Conservation (phyloP, 2,797 vertebrate genomes). For the Erpetoichthys calabaricus region DNA sequence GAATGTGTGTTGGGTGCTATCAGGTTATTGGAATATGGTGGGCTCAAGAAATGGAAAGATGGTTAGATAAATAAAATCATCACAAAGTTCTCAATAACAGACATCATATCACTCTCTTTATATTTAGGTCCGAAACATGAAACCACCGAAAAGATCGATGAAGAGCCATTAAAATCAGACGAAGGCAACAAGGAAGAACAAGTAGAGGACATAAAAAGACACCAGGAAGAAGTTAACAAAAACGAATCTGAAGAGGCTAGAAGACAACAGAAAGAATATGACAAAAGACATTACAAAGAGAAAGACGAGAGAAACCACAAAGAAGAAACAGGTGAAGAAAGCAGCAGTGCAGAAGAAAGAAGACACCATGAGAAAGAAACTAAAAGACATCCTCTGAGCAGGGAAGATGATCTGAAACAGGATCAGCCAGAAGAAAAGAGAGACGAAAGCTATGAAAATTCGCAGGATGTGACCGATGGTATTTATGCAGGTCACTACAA, state of each 20-base stretch:
- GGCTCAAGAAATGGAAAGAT: too few relatives aligned
- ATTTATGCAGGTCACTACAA: not conserved
- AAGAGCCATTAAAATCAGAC: constrained; percentile 30
- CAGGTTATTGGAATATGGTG: too few relatives aligned
- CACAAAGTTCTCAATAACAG: too few relatives aligned
- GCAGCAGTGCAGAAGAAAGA: constrained; percentile 31
- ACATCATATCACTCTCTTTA: not conserved
- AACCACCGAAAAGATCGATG: constrained; percentile 39
- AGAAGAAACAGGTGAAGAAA: constrained; percentile 28
- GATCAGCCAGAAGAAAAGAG: constrained; percentile 12
- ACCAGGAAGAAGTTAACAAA: constrained; percentile 14
- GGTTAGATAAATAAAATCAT: too few relatives aligned
- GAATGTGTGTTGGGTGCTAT: too few relatives aligned
- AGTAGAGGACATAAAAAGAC: constrained; percentile 26
- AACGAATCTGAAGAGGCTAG: constrained; percentile 1
- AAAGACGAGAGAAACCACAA: constrained; percentile 19
- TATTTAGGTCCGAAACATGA: constrained; percentile 51
- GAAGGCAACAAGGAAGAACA: constrained; percentile 31
- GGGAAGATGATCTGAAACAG: constrained; percentile 17
- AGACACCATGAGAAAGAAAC: constrained; percentile 15
- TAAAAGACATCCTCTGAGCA: constrained; percentile 29
- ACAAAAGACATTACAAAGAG: constrained; percentile 15
- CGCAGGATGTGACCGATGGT: not conserved
- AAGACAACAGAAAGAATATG: constrained; percentile 16
- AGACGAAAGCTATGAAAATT: not conserved